Evolutionary conservation across 2,113 vertebrate species (phyloP).

Genomic region (Apteryx owenii): DNA sequence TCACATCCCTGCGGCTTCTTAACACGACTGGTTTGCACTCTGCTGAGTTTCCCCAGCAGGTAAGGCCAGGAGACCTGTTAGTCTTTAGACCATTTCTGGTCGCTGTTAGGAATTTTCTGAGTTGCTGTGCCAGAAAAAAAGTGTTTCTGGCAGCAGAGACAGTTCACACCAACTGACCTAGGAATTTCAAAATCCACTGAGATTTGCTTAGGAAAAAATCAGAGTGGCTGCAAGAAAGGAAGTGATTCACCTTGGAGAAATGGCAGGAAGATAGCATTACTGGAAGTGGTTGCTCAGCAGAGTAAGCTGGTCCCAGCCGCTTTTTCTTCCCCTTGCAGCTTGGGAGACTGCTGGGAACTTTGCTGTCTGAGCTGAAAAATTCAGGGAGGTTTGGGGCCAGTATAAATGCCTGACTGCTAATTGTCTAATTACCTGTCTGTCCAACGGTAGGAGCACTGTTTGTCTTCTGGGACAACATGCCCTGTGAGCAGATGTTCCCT

Average conservation of each 20-base stretch:
- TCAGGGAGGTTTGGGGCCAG: not conserved
- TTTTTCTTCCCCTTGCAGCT: not conserved
- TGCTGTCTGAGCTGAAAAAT: not conserved
- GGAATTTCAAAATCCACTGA: not conserved
- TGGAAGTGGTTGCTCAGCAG: not conserved
- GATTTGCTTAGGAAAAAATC: not conserved
- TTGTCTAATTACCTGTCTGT: not conserved
- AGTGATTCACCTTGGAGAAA: not conserved
- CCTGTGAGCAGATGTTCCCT: not conserved
- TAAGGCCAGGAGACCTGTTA: not conserved
- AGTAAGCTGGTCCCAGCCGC: not conserved
- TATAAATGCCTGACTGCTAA: not conserved
- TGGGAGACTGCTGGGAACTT: not conserved
- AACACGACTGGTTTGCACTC: accelerated
- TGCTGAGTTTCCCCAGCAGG: accelerated
- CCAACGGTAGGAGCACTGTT: not conserved
- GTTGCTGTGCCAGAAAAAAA: not conserved
- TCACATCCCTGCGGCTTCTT: not conserved
- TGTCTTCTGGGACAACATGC: accelerated
- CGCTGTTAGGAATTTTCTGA: not conserved
- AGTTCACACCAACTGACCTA: not conserved
- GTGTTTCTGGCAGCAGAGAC: not conserved
- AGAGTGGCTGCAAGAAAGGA: not conserved
- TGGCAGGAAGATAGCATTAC: not conserved
- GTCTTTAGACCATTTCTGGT: not conserved